Base-by-base conservation (phyloP, 2,888 invertebrate species). In the Erynnis tages region DNA sequence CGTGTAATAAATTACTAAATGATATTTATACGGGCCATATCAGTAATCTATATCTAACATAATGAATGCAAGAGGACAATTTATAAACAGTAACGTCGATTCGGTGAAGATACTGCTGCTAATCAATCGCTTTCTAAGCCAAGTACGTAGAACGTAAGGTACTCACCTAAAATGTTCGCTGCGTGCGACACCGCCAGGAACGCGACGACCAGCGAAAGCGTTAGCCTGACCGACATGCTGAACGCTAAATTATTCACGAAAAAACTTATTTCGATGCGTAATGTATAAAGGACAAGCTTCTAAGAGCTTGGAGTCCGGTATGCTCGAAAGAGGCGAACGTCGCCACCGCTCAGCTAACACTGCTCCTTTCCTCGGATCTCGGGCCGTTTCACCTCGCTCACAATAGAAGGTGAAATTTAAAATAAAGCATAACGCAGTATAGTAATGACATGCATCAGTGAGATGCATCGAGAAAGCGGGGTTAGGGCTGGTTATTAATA, bases 321-420 rank as follows among this genome's bases (percentile, higher is more conserved):
- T 55, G 65, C 61, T 60, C 54, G 73, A 71, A 72, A 73, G 77
- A 78, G 83, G 81, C 80, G 82, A 72, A 54, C 84, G 78, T 77
- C 75, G 69, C 82, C 79, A 69, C 63, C 64, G 85, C 75, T 73
- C 66, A 73, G 69, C 71, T 62, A 63, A 78, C 71, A 86, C 87
- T 85, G 83, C 75, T 84, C 85, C 85, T 88, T 82, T 69, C 71
- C 77, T 75, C 74, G 76, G 74, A 85, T 85, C 83, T 82, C 70
- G 64, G 74, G 68, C 72, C 77, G 85, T 87, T 86, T 86, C 86
- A 85, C 88, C 78, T 76, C 79, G 68, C 77, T 79, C 74, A 86
- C 85, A 88, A 88, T 86, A 86, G 89, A 87, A 87, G 87, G 88
- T 88, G 89, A 89, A 88, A 88, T 84, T 88, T 85, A 82, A 66